Evolutionary conservation across 2,888 invertebrate genomes (phyloP).

Genomic region (Entomobrya proxima): DNA sequence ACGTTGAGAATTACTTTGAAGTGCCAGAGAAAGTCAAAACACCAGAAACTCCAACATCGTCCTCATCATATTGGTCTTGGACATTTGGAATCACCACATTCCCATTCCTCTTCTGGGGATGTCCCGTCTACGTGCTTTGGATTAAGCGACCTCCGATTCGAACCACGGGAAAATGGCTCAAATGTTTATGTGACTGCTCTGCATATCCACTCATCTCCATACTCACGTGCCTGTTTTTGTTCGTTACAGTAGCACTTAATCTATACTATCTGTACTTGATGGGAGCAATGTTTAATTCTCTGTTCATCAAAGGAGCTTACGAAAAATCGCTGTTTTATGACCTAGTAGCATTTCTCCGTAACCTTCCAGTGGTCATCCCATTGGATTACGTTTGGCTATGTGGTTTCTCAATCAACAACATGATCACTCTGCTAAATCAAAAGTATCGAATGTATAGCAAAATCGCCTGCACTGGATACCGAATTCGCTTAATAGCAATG

Average conservation of each 20-base stretch:
- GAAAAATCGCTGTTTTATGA: neutral
- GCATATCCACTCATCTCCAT: neutral
- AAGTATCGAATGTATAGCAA: neutral
- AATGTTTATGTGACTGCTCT: slow-evolving; percentile 51
- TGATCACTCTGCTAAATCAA: slow-evolving; percentile 27
- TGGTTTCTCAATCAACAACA: slow-evolving; percentile 60
- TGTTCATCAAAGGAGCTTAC: slow-evolving; percentile 53
- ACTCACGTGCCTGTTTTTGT: slow-evolving; percentile 10
- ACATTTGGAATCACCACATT: slow-evolving; percentile 57
- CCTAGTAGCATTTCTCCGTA: neutral
- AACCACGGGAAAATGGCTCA: slow-evolving; percentile 50
- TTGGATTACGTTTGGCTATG: slow-evolving; percentile 67
- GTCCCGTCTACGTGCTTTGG: slow-evolving; percentile 61
- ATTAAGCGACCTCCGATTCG: slow-evolving; percentile 1
- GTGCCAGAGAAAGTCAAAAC: neutral
- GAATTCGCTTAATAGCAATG: slow-evolving; percentile 32
- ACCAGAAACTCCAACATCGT: neutral
- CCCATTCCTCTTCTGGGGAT: slow-evolving; percentile 68
- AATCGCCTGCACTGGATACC: slow-evolving; percentile 6
- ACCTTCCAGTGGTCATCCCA: slow-evolving; percentile 54
- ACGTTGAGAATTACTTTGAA: neutral
- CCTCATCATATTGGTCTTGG: slow-evolving; percentile 63
- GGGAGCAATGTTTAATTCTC: slow-evolving; percentile 3
- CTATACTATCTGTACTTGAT: slow-evolving; percentile 25
- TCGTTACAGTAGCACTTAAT: slow-evolving; percentile 5